Evolutionary conservation across 2,888 invertebrate species (phyloP), one percentile per base, ranked within the genome.

Genomic region (Cactoblastis cactorum): DNA sequence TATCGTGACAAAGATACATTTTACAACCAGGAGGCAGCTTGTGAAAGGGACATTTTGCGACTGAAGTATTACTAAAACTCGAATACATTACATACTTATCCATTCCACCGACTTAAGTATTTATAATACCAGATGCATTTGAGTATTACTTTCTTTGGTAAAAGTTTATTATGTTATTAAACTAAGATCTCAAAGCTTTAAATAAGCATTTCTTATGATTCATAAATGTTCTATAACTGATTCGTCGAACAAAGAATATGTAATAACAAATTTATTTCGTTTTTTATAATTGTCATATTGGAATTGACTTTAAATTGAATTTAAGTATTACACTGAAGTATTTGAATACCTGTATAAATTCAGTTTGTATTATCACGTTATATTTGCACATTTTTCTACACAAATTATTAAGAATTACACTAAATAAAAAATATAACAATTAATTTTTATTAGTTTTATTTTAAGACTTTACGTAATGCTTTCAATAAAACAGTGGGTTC

Each of bases 91-190:
- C 59, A 65, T 67, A 64, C 73, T 62, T 68, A 69, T 80, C 71
- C 83, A 88, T 88, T 88, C 88, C 88, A 88, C 88, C 88, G 88
- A 86, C 53, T 74, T 74, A 75, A 80, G 76, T 82, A 80, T 83
- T 82, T 69, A 71, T 63, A 53, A 59, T 56, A 77, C 80, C 78
- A 81, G 77, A 80, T 77, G 71, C 69, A 77, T 77, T 76, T 72
- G 72, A 80, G 81, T 83, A 83, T 83, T 83, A 80, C 72, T 69
- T 72, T 69, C 62, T 65, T 56, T 70, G 60, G 65, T 67, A 62
- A 63, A 66, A 51, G 49, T 45, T 57, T 51, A 53, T 43, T 32
- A 28, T 43, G 24, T 43, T 43, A 54, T 60, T 61, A 54, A n/a
- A 56, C 50, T 52, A 63, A 61, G 76, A 74, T 78, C 69, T 79